phyloP scores from a whole-genome alignment of 2,888 invertebrate species.

The Drosophila testacea region DNA sequence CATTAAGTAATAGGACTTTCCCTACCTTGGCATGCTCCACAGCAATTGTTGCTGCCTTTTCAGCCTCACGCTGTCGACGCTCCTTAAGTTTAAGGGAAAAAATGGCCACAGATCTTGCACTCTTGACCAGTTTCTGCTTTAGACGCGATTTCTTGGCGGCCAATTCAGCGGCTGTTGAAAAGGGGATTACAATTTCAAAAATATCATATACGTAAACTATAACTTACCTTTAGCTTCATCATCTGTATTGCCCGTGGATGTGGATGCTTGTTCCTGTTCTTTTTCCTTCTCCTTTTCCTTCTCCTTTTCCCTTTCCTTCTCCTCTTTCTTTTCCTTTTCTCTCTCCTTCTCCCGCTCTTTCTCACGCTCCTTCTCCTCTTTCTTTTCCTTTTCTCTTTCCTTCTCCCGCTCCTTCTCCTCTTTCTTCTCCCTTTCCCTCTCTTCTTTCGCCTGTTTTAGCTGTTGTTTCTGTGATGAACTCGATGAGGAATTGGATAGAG shows the following conservation, averaged over 20 bases:
- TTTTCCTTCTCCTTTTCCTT: slow-evolving; percentile 32
- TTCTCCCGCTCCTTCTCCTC: slow-evolving; percentile 40
- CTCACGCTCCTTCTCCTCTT: slow-evolving; percentile 20
- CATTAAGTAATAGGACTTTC: not conserved
- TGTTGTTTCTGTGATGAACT: slow-evolving; percentile 79
- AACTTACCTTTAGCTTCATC: slow-evolving; percentile 87
- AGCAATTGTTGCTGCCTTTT: slow-evolving; percentile 88
- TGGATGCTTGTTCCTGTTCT: slow-evolving; percentile 45
- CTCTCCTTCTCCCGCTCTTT: slow-evolving; percentile 41
- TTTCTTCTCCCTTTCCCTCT: slow-evolving; percentile 38
- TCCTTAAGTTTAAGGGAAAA: slow-evolving; percentile 93
- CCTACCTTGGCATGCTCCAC: slow-evolving; percentile 86
- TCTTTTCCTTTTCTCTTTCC: slow-evolving; percentile 33
- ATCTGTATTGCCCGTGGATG: slow-evolving; percentile 82
- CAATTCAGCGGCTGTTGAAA: slow-evolving; percentile 86
- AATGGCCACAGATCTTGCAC: slow-evolving; percentile 93
- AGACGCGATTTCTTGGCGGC: slow-evolving; percentile 89
- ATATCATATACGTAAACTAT: not conserved
- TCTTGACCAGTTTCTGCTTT: slow-evolving; percentile 92
- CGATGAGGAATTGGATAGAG: slow-evolving; percentile 81
- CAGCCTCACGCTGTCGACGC: slow-evolving; percentile 92
- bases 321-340: slow-evolving; percentile 36
- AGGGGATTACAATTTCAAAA: not conserved
- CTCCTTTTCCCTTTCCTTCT: slow-evolving; percentile 40
- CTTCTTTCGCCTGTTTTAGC: slow-evolving; percentile 52